A percentile compares a stretch with the other conserved stretches of the same genome.
phyloP scores from a whole-genome alignment of 2,888 invertebrate species.

The Caenorhabditis uteleia region DNA sequence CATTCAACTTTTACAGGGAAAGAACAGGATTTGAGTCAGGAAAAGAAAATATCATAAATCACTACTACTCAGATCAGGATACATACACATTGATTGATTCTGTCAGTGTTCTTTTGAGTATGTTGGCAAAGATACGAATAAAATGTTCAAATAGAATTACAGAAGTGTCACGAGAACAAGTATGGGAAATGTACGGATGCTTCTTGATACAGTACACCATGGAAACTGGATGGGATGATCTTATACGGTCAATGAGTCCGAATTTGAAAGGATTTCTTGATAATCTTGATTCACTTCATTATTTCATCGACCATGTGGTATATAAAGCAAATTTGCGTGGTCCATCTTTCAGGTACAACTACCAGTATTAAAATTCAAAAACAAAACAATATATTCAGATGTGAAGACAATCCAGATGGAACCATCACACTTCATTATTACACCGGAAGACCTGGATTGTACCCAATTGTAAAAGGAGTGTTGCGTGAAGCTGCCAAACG shows the following conservation, averaged over 20 bases:
- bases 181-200: conserved; percentile 68
- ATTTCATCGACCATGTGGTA: conserved; percentile 68
- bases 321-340: conserved; percentile 66
- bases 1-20: conserved; percentile 22
- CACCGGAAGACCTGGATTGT: conserved; percentile 89
- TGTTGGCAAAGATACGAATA: conserved; percentile 4
- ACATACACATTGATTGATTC: conserved; percentile 64
- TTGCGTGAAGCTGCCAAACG: conserved; percentile 94
- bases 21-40: conserved; percentile 66
- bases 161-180: conserved; percentile 64
- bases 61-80: conserved; percentile 66
- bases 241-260: conserved; percentile 64
- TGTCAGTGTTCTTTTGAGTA: conserved; percentile 60
- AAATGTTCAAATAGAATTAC: conserved; percentile 4
- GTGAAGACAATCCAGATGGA: conserved; percentile 87
- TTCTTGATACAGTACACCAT: conserved; percentile 68
- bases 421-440: conserved; percentile 91
- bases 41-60: conserved; percentile 68
- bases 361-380: no score
- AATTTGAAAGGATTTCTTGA: conserved; percentile 81
- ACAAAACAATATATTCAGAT: conserved; percentile 69
- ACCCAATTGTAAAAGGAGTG: conserved; percentile 88
- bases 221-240: conserved; percentile 68
- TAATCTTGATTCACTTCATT: conserved; percentile 94
- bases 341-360: conserved; percentile 74